phyloP scores from a whole-genome alignment of 2,113 vertebrate species.

The Oreocharis arfaki region DNA sequence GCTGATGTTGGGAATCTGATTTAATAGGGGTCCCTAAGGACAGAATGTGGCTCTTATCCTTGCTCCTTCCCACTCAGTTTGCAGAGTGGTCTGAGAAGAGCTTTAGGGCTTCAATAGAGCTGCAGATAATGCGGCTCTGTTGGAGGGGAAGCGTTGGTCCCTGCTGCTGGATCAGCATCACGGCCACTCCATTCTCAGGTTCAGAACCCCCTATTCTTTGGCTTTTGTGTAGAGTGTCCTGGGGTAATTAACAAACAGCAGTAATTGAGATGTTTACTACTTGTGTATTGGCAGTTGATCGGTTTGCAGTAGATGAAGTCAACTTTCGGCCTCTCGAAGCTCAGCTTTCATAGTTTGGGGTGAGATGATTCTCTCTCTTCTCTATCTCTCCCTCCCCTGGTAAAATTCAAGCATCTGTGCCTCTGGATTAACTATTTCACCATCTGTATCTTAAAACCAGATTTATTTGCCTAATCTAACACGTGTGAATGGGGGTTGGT shows the following conservation, averaged over 20 bases:
- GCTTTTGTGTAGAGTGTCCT: neutral
- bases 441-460: neutral
- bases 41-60: slow-evolving; percentile 27
- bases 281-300: neutral
- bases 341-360: neutral
- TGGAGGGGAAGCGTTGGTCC: neutral
- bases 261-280: neutral
- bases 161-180: neutral
- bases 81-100: neutral
- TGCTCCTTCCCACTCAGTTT: slow-evolving; percentile 5
- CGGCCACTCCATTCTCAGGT: neutral
- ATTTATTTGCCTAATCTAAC: neutral
- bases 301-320: neutral
- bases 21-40: slow-evolving; percentile 27
- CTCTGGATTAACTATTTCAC: neutral
- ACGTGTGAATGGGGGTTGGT: neutral
- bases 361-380: neutral
- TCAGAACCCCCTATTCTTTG: neutral
- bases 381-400: neutral
- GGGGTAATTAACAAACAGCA: neutral
- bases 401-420: neutral
- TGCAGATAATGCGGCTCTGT: neutral
- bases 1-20: slow-evolving; percentile 27
- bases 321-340: neutral
- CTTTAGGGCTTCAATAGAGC: neutral